phyloP scores from a whole-genome alignment of 2,113 vertebrate genomes.

The Plotosus lineatus region DNA sequence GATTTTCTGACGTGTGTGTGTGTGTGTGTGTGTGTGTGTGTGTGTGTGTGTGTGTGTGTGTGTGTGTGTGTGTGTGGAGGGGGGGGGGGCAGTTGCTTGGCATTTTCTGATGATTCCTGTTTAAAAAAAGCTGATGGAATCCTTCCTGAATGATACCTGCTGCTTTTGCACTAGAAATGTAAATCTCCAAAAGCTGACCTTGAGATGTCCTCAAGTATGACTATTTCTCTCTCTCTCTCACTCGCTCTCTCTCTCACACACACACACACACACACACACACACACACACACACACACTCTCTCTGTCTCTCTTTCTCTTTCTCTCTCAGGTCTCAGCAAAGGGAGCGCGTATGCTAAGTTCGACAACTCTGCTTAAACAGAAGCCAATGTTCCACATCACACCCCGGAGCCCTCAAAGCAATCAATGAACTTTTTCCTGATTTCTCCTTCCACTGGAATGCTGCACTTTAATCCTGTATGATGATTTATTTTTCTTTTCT shows the following conservation, averaged over 20 bases:
- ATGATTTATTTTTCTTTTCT: not conserved
- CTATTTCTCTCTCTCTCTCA: not conserved
- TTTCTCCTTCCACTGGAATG: not conserved
- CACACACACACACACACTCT: slow-evolving; percentile 34
- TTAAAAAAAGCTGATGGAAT: not conserved
- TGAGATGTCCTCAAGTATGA: not conserved
- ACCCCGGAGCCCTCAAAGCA: not conserved
- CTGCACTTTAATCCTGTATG: slow-evolving; percentile 3
- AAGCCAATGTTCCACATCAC: not conserved
- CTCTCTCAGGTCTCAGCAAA: slow-evolving; percentile 67
- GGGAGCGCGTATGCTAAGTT: slow-evolving; percentile 73
- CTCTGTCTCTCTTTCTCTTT: slow-evolving; percentile 43
- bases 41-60: too few species aligned
- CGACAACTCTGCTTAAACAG: slow-evolving; percentile 47
- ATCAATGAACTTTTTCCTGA: not conserved
- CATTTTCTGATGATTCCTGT: too few species aligned
- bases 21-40: too few species aligned
- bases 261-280: slow-evolving; percentile 41
- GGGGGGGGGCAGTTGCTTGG: too few species aligned
- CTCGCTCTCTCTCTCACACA: too few species aligned
- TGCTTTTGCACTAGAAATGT: not conserved
- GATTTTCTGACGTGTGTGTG: too few species aligned
- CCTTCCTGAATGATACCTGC: not conserved
- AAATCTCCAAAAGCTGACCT: not conserved
- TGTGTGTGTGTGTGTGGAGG: too few species aligned